Evolutionary conservation across 2,113 vertebrate species (phyloP), one percentile per base, ranked within the genome.

Genomic region (Cathartes aura): DNA sequence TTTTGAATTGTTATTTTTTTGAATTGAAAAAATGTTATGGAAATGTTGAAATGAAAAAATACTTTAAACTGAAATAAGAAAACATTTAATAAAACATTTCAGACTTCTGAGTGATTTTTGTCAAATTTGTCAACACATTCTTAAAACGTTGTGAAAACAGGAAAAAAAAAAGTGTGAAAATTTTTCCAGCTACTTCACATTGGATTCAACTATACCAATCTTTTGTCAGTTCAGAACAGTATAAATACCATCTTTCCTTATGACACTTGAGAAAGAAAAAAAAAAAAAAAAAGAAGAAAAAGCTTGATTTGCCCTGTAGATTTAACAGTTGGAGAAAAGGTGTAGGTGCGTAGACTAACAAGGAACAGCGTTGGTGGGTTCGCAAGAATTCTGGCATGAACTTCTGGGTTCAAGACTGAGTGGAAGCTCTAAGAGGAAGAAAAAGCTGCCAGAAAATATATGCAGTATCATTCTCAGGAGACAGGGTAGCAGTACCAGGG

Each of bases 81-180:
- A 96, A 91, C 38, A 91, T 87, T 96, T 96, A 92, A 87, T 94
- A 79, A 87, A 94, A 73, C 67, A 82, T 89, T 95, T 95, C 82
- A 87, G 73, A 59, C 38, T 91, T 67, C 47, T 72, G 87, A 91
- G 73, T 93, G 91, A 95, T 95, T 92, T 95, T 94, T 95, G 87
- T 87, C 87, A 79, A 94, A 94, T 96, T 96, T 94, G 94, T 95
- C 84, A 96, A 95, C 91, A 91, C 93, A 50, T 94, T 85, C 68
- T 87, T 73, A 78, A 94, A 92, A 94, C 22, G 9, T 58, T 90
- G 89, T 30, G 78, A 96, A 94, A 94, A 89, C 50, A 87, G 38
- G 73, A 42, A 83, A 91, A 95, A 90, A 82, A 83, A 89, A 86
- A n/a, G 63, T 89, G 93, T 93, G 89, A 96, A 89, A 29, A 1